Percentiles rank a stretch among this genome's conserved stretches.
Evolutionary conservation across 2,113 vertebrate species (phyloP).

Genomic region (Alosa alosa): DNA sequence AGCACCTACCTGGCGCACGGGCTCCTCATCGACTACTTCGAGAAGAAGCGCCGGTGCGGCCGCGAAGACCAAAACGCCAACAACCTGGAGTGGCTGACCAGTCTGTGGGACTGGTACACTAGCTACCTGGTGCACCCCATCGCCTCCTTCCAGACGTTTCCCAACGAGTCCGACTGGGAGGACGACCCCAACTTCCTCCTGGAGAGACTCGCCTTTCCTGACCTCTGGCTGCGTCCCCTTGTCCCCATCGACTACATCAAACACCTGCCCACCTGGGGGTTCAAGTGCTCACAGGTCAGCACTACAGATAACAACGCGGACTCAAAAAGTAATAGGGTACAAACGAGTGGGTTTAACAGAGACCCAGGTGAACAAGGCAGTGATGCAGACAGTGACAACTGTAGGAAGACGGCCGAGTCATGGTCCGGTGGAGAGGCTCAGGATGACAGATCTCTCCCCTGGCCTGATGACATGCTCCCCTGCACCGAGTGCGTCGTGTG

Average conservation of each 20-base stretch:
- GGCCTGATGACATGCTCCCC: slow-evolving; percentile 82
- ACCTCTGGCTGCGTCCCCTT: slow-evolving; percentile 93
- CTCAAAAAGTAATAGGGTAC: neutral
- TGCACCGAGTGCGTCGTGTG: slow-evolving; percentile 96
- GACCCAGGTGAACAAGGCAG: slow-evolving; percentile 6
- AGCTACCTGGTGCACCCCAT: slow-evolving; percentile 94
- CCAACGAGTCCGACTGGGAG: slow-evolving; percentile 90
- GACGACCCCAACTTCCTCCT: slow-evolving; percentile 88
- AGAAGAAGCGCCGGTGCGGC: slow-evolving; percentile 87
- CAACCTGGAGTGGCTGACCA: slow-evolving; percentile 94
- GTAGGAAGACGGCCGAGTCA: slow-evolving; percentile 17
- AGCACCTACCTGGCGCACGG: slow-evolving; percentile 93
- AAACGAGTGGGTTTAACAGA: neutral
- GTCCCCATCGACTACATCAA: slow-evolving; percentile 93
- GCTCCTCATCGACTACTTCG: slow-evolving; percentile 93
- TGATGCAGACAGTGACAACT: slow-evolving; percentile 48
- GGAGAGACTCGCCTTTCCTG: slow-evolving; percentile 89
- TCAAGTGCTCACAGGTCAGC: slow-evolving; percentile 60
- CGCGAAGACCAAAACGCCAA: slow-evolving; percentile 85
- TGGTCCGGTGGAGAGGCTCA: slow-evolving; percentile 37
- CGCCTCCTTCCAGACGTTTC: slow-evolving; percentile 87
- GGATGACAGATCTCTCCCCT: slow-evolving; percentile 78
- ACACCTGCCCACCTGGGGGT: slow-evolving; percentile 86
- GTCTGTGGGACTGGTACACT: slow-evolving; percentile 97
- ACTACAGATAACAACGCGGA: neutral